Base-by-base conservation (phyloP, 2,797 vertebrate genomes). In the Neosilurus hyrtlii region DNA sequence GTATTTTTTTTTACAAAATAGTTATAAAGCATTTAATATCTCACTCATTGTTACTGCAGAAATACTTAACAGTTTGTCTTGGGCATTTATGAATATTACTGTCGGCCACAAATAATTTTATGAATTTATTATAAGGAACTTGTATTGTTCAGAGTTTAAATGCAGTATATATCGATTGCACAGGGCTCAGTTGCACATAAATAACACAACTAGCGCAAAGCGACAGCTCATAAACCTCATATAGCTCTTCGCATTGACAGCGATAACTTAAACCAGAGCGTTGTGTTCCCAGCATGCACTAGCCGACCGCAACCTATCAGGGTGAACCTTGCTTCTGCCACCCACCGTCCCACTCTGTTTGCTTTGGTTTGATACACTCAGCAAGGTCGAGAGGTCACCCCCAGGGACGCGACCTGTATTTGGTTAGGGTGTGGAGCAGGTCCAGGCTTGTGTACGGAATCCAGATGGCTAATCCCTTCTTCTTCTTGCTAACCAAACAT, bases 281-380 rank as follows among this genome's bases (percentile, higher is more conserved):
- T 65, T 66, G 14, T 62, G 51, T 26, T 78, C 84, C 67, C 74
- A 66, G 80, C 75, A 52, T 82, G 84, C 74, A 20, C 62, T 20
- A 66, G 20, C 24, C 24, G 68, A 66, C 49, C 1, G 14, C 67
- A 63, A 63, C 24, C 54, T 76, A 80, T 75, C 78, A 15, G 16
- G 35, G 26, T 61, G 73, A 57, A 52, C 61, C 24, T 57, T 80
- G 57, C 71, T 35, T 57, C 12, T 70, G 57, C 85, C 78, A 68
- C 84, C 80, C 79, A 76, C 74, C 18, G 26, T 65, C 78, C 20
- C 1, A 30, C 71, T 88, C 80, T 94, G 92, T 93, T 94, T 92
- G 90, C 91, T 90, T 93, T 91, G 90, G 92, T 94, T 93, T 94
- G 93, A 94, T 93, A 91, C 92, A 92, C 93, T 94, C 92, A 89